phyloP scores from a whole-genome alignment of 1,140 invertebrate genomes.

The Xylocopa sonorina region DNA sequence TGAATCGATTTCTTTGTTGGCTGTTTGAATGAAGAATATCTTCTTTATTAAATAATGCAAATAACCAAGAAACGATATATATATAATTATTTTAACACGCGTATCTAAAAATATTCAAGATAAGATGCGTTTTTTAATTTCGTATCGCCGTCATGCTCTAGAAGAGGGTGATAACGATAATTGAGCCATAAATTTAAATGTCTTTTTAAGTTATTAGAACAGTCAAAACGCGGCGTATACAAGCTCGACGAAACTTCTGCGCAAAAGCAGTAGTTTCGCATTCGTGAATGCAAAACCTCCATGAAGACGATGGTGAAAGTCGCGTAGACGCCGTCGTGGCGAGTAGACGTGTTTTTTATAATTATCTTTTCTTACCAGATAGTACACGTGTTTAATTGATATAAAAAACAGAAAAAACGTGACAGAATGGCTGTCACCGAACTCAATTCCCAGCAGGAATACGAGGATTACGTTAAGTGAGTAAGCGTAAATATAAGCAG shows the following conservation, averaged over 20 bases:
- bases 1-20: not conserved
- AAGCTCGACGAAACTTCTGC: conserved; percentile 16
- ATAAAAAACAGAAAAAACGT: not conserved
- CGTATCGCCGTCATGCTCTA: too few relatives aligned
- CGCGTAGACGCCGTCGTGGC: conserved; percentile 43
- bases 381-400: not conserved
- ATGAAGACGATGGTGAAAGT: conserved; percentile 39
- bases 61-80: not conserved
- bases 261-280: not conserved
- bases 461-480: conserved; percentile 69
- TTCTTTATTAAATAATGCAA: not conserved
- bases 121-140: conserved; percentile 3
- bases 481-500: conserved; percentile 27
- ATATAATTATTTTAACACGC: not conserved
- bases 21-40: not conserved
- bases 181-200: not conserved
- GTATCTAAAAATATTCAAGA: not conserved
- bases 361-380: not conserved
- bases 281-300: conserved; percentile 36
- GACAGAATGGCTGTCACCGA: conserved; percentile 61
- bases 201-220: not conserved
- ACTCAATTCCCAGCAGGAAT: conserved; percentile 55
- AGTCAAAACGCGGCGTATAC: too few relatives aligned
- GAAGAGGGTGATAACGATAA: not conserved
- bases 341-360: not conserved